phyloP scores from a whole-genome alignment of 2,797 vertebrate species.

The Dermochelys coriacea region DNA sequence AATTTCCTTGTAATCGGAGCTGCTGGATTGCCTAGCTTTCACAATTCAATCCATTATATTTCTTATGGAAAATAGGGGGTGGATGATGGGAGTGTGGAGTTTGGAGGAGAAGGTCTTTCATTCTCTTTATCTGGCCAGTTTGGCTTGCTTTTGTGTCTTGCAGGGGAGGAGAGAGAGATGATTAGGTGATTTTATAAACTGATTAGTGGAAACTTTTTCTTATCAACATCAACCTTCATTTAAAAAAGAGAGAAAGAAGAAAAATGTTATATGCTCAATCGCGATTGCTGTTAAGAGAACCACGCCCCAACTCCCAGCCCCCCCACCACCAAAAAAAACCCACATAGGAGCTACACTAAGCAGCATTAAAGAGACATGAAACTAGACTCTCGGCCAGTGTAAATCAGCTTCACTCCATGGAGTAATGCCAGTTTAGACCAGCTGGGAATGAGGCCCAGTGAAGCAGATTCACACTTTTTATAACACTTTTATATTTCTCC shows the following conservation, averaged over 20 bases:
- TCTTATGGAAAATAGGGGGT: slow-evolving; percentile 27
- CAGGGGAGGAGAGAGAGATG: neutral
- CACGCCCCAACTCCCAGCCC: neutral
- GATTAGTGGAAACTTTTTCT: slow-evolving; percentile 35
- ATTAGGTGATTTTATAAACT: slow-evolving; percentile 24
- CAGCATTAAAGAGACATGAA: neutral
- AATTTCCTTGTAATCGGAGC: slow-evolving; percentile 27
- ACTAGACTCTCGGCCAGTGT: neutral
- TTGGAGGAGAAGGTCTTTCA: neutral
- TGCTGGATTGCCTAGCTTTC: slow-evolving; percentile 4
- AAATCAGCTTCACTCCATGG: neutral
- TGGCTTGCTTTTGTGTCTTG: slow-evolving; percentile 47
- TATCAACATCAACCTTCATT: slow-evolving; percentile 24
- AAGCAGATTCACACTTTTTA: neutral
- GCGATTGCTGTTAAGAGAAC: neutral
- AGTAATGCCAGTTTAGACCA: neutral
- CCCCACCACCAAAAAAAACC: neutral
- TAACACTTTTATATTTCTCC: neutral
- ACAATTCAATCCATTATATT: neutral
- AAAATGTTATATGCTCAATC: neutral
- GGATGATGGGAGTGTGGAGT: neutral
- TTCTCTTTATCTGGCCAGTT: slow-evolving; percentile 39
- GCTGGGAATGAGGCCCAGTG: neutral
- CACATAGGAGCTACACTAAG: neutral
- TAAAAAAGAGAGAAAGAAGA: slow-evolving; percentile 6